Evolutionary conservation across 2,888 invertebrate genomes (phyloP).

Genomic region (Himalopsyche kuldschensis): DNA sequence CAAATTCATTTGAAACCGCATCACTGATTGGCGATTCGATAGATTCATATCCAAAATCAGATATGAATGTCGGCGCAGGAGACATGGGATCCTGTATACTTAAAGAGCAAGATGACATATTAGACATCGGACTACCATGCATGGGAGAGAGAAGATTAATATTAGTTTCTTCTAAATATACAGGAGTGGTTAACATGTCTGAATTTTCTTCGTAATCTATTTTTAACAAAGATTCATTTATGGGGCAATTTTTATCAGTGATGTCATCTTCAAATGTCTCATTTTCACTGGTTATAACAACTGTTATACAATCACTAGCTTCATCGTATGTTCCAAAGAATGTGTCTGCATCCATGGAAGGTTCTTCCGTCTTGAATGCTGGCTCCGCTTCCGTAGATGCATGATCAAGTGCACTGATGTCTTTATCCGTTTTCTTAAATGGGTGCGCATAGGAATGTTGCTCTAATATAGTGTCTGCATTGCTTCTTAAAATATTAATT

Average conservation of each 20-base stretch:
- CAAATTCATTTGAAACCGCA: conserved; percentile 51
- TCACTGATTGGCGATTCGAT: conserved; percentile 57
- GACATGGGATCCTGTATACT: conserved; percentile 50
- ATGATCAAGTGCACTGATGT: conserved; percentile 14
- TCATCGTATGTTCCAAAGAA: conserved; percentile 75
- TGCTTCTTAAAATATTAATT: conserved; percentile 46
- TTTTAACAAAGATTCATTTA: conserved; percentile 3
- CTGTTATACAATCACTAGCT: conserved; percentile 71
- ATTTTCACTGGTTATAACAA: conserved; percentile 68
- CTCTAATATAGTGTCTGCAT: conserved; percentile 55
- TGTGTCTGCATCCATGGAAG: conserved; percentile 59
- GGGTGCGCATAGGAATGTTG: conserved; percentile 60
- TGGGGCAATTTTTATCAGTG: conserved; percentile 5
- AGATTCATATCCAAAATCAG: conserved; percentile 58
- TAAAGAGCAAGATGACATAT: conserved; percentile 48
- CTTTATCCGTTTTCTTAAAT: conserved; percentile 44
- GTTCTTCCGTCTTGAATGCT: conserved; percentile 36
- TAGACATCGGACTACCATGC: conserved; percentile 44
- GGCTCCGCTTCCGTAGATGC: conserved; percentile 48
- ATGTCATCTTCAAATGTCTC: conserved; percentile 40
- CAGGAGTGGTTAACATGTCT: background rate
- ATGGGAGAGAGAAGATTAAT: conserved; percentile 51
- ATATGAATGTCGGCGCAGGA: conserved; percentile 52
- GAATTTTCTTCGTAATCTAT: background rate
- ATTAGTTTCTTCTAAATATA: background rate